Evolutionary conservation across 2,113 vertebrate species (phyloP).

Genomic region (Paracanthobrama guichenoti): DNA sequence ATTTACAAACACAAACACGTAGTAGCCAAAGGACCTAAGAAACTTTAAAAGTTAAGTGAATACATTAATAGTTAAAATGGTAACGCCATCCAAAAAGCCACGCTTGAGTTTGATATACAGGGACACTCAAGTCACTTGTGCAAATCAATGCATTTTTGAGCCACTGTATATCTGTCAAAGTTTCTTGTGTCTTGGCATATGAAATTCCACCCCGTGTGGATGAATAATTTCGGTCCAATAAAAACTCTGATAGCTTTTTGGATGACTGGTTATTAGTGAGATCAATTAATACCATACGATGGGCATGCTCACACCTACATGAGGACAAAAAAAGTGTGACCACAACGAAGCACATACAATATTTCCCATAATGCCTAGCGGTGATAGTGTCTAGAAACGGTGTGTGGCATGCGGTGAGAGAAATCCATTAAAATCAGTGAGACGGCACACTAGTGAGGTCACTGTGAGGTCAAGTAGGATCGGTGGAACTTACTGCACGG

Average conservation of each 20-base stretch:
- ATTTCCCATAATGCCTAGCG: conserved; percentile 60
- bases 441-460: conserved; percentile 53
- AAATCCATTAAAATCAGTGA: conserved; percentile 63
- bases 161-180: background rate
- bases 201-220: background rate
- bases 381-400: conserved; percentile 61
- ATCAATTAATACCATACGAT: conserved; percentile 56
- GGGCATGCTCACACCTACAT: conserved; percentile 66
- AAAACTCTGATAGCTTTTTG: conserved; percentile 43
- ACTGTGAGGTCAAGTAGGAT: conserved; percentile 66
- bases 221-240: background rate
- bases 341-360: conserved; percentile 46
- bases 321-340: conserved; percentile 59
- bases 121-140: background rate
- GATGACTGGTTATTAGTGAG: conserved; percentile 41
- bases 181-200: background rate
- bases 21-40: conserved; percentile 61
- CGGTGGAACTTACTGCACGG: conserved; percentile 93
- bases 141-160: background rate
- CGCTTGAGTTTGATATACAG: background rate
- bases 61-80: conserved; percentile 53
- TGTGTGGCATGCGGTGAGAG: conserved; percentile 72
- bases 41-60: conserved; percentile 53
- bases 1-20: conserved; percentile 54
- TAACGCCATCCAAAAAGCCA: conserved; percentile 55